Base-by-base conservation (phyloP, 2,113 vertebrate genomes). In the Arenaria interpres region DNA sequence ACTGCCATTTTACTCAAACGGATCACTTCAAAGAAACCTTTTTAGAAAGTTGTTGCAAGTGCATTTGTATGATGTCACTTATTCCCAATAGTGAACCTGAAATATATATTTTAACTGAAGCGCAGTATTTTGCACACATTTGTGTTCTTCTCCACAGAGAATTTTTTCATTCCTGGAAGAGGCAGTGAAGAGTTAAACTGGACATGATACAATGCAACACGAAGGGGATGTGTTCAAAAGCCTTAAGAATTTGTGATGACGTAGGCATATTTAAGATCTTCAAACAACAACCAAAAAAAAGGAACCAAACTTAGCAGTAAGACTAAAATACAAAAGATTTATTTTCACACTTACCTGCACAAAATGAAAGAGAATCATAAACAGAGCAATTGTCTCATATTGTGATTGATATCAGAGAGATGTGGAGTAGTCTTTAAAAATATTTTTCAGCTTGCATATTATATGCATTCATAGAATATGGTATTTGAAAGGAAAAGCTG, bases 401-500 rank as follows among this genome's bases (percentile, higher is more conserved):
- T 62, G n/a, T 87, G 71, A 93, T 79, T 74, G 50, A 88, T 93
- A 96, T 67, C 81, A 89, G 75, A 71, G 88, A 84, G 32, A 92
- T 69, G 27, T 51, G 19, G 59, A 89, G 53, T 37, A 73, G 88
- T 69, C 46, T 85, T 81, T 82, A 64, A 45, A 92, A 96, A 90
- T 57, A 93, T 93, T 96, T 97, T 94, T 91, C 27, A 87, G 28
- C n/a, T 80, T 89, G 54, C 10, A 2, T 90, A 78, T 92, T 75
- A 32, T 46, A 71, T 35, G 25, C 48, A 48, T 84, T 86, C 39
- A 57, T 32, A 64, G 68, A 88, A 73, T 41, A 63, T 15, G 20
- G 14, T 54, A 76, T 68, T 96, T 97, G 89, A 89, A 68, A 96
- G 85, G 43, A 96, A 94, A 92, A 93, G 10, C 45, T 88, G 82